These are phyloP conservation scores for Dorcus hopei DNA, from an alignment of 2,888 invertebrate species.

Conservation along the genomic window DNA sequence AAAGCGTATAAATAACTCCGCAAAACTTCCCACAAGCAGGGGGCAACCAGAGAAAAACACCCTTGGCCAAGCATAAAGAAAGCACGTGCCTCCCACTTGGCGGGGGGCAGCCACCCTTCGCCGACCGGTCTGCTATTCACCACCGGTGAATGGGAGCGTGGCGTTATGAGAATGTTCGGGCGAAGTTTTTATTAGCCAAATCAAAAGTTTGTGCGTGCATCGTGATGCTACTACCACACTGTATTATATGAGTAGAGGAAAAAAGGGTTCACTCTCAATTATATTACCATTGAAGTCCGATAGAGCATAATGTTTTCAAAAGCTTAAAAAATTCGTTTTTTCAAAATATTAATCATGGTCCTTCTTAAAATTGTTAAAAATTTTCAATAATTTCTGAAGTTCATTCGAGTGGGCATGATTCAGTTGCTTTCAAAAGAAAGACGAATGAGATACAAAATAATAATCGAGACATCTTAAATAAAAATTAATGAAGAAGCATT, in stretches of 20 bases:
- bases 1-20: slow-evolving; percentile 17
- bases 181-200: slow-evolving; percentile 18
- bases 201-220: slow-evolving; percentile 15
- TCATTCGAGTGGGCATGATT: not conserved
- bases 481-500: no score
- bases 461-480: not conserved
- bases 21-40: slow-evolving; percentile 27
- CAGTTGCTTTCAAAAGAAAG: not conserved
- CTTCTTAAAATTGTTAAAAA: no score
- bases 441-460: not conserved
- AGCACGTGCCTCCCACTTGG: slow-evolving; percentile 28
- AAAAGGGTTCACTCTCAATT: no score
- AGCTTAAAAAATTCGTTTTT: no score
- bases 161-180: slow-evolving; percentile 7
- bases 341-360: no score
- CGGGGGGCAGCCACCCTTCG: slow-evolving; percentile 15
- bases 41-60: slow-evolving; percentile 17
- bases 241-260: no score
- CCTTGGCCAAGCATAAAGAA: slow-evolving; percentile 17
- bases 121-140: not conserved
- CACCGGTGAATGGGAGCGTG: slow-evolving; percentile 14
- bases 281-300: no score
- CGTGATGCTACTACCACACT: no score
- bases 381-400: no score
- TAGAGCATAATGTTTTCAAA: no score